A percentile compares a stretch with the other conserved stretches of the same genome.
Conservation (phyloP, 2,113 vertebrate species). For the Aptenodytes forsteri region DNA sequence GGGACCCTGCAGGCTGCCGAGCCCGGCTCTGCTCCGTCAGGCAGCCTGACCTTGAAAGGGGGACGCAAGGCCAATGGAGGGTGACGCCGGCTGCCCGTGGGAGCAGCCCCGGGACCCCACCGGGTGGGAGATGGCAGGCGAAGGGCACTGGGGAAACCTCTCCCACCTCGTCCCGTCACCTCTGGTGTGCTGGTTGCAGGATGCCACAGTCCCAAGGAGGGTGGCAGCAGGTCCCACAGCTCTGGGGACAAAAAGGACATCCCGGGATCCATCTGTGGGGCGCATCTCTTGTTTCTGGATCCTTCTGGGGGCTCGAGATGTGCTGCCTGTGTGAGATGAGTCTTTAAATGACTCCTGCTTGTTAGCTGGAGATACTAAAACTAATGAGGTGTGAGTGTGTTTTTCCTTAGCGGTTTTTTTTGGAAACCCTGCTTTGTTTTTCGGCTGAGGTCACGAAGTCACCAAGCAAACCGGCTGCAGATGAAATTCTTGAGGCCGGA, state of each 20-base stretch:
- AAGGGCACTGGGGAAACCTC: background rate
- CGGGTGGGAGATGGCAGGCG: background rate
- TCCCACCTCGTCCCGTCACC: rapidly evolving
- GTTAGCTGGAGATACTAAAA: conserved; percentile 48
- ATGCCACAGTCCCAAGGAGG: background rate
- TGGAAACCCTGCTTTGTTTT: conserved; percentile 62
- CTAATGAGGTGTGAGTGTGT: conserved; percentile 47
- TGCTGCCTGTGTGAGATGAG: background rate
- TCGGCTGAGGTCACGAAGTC: conserved; percentile 59
- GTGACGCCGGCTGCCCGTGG: rapidly evolving
- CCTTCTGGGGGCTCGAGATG: rapidly evolving
- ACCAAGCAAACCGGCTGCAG: conserved; percentile 33
- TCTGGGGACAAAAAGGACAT: background rate
- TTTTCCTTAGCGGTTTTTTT: conserved; percentile 1
- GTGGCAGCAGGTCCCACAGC: background rate
- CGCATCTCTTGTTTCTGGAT: background rate
- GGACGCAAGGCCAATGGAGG: background rate
- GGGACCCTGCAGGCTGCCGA: background rate
- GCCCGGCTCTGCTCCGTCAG: rapidly evolving
- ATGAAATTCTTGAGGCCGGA: conserved; percentile 61
- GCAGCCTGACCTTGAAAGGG: background rate
- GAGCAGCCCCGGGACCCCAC: background rate
- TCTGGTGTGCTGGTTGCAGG: background rate
- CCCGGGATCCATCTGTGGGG: background rate
- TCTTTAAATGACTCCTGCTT: conserved; percentile 48